Percentiles rank a stretch among this genome's conserved stretches.
Evolutionary conservation across 2,888 invertebrate species (phyloP).

Genomic region (Callyntrura guangdongensis): DNA sequence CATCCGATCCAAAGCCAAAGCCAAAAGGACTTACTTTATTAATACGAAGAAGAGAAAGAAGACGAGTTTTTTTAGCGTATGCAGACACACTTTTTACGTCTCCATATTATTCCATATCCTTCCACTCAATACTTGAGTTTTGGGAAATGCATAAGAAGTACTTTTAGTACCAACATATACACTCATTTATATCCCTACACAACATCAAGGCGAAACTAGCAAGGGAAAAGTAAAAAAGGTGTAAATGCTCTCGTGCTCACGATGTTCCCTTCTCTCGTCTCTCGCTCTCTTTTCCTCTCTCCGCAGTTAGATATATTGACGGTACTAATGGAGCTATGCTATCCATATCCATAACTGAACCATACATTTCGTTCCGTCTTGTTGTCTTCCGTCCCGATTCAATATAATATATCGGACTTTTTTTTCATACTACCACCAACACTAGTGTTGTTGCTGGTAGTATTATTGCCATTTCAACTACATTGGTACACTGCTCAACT

Average conservation of each 20-base stretch:
- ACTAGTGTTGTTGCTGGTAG: conserved; percentile 14
- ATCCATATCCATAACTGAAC: conserved; percentile 72
- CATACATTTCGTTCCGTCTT: conserved; percentile 70
- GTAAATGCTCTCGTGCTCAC: conserved; percentile 68
- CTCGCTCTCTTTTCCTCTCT: conserved; percentile 5
- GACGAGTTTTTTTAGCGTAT: conserved; percentile 45
- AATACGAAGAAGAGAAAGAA: conserved; percentile 28
- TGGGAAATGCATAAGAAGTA: conserved; percentile 43
- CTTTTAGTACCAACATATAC: neutral
- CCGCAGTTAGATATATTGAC: conserved; percentile 54
- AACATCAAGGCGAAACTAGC: conserved; percentile 1
- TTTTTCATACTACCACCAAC: conserved; percentile 54
- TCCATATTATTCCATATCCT: neutral
- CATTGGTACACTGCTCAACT: conserved; percentile 56
- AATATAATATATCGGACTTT: conserved; percentile 57
- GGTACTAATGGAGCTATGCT: conserved; percentile 34
- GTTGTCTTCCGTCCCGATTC: conserved; percentile 59
- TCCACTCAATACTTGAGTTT: conserved; percentile 5
- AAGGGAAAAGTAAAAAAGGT: conserved; percentile 58
- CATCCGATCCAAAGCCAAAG: conserved; percentile 31
- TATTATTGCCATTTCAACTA: conserved; percentile 20
- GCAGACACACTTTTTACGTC: conserved; percentile 33
- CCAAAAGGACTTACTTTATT: conserved; percentile 48
- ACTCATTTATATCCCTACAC: neutral
- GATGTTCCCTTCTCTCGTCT: conserved; percentile 27